These are phyloP conservation scores for Pseudorhombus dupliciocellatus DNA, from an alignment of 2,113 vertebrate genomes.

Conservation along the genomic window DNA sequence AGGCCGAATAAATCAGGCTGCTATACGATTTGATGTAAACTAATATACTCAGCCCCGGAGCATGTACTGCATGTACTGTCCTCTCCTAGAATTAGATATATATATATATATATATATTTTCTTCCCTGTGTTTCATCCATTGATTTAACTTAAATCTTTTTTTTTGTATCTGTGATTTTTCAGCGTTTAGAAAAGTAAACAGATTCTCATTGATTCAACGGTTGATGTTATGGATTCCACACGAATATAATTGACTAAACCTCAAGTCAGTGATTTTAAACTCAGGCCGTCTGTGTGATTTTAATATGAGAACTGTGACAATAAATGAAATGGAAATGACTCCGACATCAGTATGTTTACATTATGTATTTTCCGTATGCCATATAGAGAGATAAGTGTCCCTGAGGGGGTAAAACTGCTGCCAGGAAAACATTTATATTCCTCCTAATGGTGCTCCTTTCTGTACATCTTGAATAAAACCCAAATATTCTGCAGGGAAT, in stretches of 20 bases:
- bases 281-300: no score
- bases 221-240: background rate
- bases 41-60: conserved; percentile 26
- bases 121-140: background rate
- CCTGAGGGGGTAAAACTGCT: background rate
- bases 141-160: conserved; percentile 8
- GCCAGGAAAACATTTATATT: conserved; percentile 3
- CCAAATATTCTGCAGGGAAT: conserved; percentile 13
- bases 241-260: no score
- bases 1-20: conserved; percentile 19
- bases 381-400: background rate
- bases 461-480: conserved; percentile 37
- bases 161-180: background rate
- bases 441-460: background rate
- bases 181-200: background rate
- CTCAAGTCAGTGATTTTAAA: background rate
- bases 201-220: background rate
- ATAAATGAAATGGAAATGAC: no score
- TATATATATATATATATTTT: no score
- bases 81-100: conserved; percentile 13
- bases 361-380: background rate
- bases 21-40: conserved; percentile 36
- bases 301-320: no score
- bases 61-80: conserved; percentile 1
- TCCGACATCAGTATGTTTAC: background rate